Evolutionary conservation across 2,888 invertebrate species (phyloP), one percentile per base, ranked within the genome.

Genomic region (Stramonita haemastoma): DNA sequence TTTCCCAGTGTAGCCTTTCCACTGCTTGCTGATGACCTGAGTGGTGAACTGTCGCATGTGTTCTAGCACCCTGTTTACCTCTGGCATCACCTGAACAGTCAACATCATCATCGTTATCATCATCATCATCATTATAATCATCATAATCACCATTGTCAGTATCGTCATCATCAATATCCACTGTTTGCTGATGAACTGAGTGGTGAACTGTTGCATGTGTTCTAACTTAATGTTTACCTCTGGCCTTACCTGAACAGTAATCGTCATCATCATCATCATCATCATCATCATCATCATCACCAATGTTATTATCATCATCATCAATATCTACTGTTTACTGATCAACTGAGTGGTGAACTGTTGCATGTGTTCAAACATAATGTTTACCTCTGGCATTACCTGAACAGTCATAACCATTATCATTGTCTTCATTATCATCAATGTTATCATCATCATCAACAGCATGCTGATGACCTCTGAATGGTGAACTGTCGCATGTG

Each of bases 11-110:
- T 97, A 98, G 13, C 97, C 97, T 91, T 96, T 96, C 97, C 97
- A 97, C 81, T 96, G 93, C 8, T 97, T 97, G 85, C 95, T 96
- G 89, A 93, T 91, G 0, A 99, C 97, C 95, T 97, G 97, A 87
- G 97, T 97, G 0, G 98, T 97, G 96, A 99, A 99, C 95, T 98
- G 97, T 96, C 98, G 98, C 98, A 99, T 99, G 95, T 99, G 99
- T 0, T 97, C 97, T 60, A 99, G 96, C 4, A 99, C 99, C 5
- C 97, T 97, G 93, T 98, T 98, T 0, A 99, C 98, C 93, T 98
- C 98, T 0, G 98, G 98, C 97, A 98, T 98, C 0, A 97, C 96
- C 97, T 97, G 92, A 6, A 87, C 83, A 83, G 29, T 22, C 34
- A 79, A 17, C 77, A 32, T 17, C 77, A 79, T 32, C 8, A 46